Evolutionary conservation across 2,888 invertebrate genomes (phyloP).

Genomic region (Philonicus albiceps): DNA sequence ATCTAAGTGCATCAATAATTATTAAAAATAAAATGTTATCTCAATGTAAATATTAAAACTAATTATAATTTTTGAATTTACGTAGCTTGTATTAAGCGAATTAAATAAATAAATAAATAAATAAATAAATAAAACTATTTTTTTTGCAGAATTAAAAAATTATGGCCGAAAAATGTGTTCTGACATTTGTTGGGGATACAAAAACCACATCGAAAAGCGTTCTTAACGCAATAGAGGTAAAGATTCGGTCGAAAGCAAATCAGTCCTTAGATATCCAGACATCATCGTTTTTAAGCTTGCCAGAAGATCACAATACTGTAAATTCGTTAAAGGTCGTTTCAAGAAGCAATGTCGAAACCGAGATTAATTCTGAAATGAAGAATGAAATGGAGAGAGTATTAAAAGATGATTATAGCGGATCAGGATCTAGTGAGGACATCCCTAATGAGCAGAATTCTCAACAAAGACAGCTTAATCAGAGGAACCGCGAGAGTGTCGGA

Average conservation of each 20-base stretch:
- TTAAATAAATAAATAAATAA: too few species aligned
- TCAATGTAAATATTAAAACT: too few species aligned
- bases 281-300: slow-evolving; percentile 12
- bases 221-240: slow-evolving; percentile 30
- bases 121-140: too few species aligned
- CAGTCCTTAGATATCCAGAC: neutral
- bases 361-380: slow-evolving; percentile 5
- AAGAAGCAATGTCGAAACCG: slow-evolving; percentile 1
- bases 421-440: slow-evolving; percentile 23
- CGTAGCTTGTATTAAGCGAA: too few species aligned
- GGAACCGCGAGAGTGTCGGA: slow-evolving; percentile 51
- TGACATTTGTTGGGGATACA: neutral
- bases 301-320: neutral
- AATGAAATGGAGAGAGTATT: slow-evolving; percentile 22
- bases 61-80: too few species aligned
- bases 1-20: too few species aligned
- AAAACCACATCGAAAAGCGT: slow-evolving; percentile 20
- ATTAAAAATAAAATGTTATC: too few species aligned
- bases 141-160: slow-evolving; percentile 25
- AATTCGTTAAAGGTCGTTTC: neutral
- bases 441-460: neutral
- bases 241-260: slow-evolving; percentile 16
- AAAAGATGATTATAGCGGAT: slow-evolving; percentile 31
- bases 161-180: slow-evolving; percentile 43
- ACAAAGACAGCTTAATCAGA: neutral